phyloP scores from a whole-genome alignment of 1,140 invertebrate genomes.

The Mizuhopecten yessoensis region DNA sequence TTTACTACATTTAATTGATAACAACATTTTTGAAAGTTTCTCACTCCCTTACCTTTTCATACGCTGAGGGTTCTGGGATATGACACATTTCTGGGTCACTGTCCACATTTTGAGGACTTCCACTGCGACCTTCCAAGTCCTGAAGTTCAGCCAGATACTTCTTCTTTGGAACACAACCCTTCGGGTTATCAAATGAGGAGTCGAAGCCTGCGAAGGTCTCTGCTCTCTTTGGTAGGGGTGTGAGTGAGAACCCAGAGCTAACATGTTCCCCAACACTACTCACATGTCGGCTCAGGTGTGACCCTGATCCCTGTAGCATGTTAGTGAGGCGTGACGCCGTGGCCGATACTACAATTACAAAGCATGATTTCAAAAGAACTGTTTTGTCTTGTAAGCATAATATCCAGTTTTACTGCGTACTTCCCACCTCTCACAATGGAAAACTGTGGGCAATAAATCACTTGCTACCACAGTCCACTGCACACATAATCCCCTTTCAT shows the following conservation, averaged over 20 bases:
- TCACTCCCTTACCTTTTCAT: conserved; percentile 57
- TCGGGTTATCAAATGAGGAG: conserved; percentile 69
- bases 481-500: no score
- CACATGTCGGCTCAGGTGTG: conserved; percentile 92
- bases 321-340: conserved; percentile 89
- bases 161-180: conserved; percentile 71
- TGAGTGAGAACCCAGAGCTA: conserved; percentile 91
- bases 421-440: no score
- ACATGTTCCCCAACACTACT: conserved; percentile 96
- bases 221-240: conserved; percentile 93
- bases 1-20: not conserved
- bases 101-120: conserved; percentile 57
- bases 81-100: conserved; percentile 63
- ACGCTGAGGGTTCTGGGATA: conserved; percentile 49
- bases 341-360: conserved; percentile 54
- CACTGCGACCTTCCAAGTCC: conserved; percentile 52
- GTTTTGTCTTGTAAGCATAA: no score
- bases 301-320: conserved; percentile 84
- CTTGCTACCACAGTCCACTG: no score
- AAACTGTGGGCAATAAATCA: no score
- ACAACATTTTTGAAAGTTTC: no score
- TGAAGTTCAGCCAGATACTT: conserved; percentile 56
- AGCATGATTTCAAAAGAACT: no score
- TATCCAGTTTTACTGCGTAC: no score
- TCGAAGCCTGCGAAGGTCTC: conserved; percentile 98